Conservation (phyloP, 2,797 vertebrate genomes). For the Oreochromis grahami region DNA sequence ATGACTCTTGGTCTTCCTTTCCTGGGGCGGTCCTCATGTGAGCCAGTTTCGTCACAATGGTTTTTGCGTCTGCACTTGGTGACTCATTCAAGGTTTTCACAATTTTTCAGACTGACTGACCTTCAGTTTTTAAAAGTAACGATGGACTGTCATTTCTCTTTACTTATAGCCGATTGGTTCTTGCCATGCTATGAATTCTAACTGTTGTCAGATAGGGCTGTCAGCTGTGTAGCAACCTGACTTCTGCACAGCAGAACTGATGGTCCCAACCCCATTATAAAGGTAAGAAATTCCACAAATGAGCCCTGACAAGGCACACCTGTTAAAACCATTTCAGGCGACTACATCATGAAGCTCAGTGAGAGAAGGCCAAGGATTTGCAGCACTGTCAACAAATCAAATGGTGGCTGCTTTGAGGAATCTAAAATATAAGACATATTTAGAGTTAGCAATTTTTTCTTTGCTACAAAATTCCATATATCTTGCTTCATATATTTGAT, state of each 20-base stretch:
- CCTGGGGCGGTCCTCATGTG: neutral
- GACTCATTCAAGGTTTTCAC: rapidly evolving
- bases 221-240: neutral
- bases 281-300: neutral
- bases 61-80: neutral
- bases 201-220: neutral
- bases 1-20: no score
- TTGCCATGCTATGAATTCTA: neutral
- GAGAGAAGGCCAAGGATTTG: neutral
- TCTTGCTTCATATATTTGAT: no score
- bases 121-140: neutral
- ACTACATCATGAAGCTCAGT: neutral
- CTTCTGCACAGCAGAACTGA: neutral
- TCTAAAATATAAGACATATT: no score
- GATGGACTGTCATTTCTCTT: neutral
- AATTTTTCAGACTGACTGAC: no score
- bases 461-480: no score
- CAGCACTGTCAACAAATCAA: no score
- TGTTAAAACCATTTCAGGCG: neutral
- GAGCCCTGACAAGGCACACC: neutral
- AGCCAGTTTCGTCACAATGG: neutral
- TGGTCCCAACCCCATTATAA: neutral
- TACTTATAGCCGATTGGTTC: neutral
- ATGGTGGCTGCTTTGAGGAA: no score
- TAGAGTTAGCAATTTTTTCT: no score